Evolutionary conservation across 2,797 vertebrate species (phyloP), one percentile per base, ranked within the genome.

Genomic region (Leptoclinus maculatus): DNA sequence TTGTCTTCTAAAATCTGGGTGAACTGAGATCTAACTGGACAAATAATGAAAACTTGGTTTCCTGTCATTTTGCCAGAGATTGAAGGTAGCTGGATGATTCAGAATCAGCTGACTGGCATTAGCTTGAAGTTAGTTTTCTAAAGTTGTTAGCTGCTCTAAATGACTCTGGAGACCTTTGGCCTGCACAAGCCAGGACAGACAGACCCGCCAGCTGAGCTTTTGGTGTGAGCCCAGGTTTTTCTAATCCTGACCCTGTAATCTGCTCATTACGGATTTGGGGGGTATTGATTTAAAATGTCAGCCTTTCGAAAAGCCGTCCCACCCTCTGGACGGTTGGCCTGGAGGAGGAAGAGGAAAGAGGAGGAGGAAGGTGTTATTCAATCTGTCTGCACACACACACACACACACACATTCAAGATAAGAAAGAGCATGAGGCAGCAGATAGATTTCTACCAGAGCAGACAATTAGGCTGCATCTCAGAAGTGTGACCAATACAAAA

Each of bases 281-380:
- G 68, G 64, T 84, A 90, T 88, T 88, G 87, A 89, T 94, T 89
- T 80, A 83, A 90, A 93, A 91, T 84, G 75, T 76, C 59, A 93
- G 81, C 90, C 86, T 72, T 75, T 64, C 56, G 76, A 79, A 84
- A 89, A 90, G 51, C 80, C 87, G 84, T 79, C 72, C 70, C 82
- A 72, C 73, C 71, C 76, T 85, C 49, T 83, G 88, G 86, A 89
- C 85, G 79, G 76, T 93, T 88, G 86, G 87, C 63, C 85, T 85
- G 41, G 54, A 81, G 75, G 62, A 82, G 34, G 56, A 66, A 65
- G 53, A 73, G 32, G 62, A 49, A 67, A 49, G 32, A 76, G 51
- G 71, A 71, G 78, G 64, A 81, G 69, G 80, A 66, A 51, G 83
- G 75, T 83, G 88, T 87, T 88, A 88, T 89, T 90, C 76, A 90